Evolutionary conservation across 2,797 vertebrate species (phyloP), one percentile per base, ranked within the genome.

Genomic region (Melanitta fusca): DNA sequence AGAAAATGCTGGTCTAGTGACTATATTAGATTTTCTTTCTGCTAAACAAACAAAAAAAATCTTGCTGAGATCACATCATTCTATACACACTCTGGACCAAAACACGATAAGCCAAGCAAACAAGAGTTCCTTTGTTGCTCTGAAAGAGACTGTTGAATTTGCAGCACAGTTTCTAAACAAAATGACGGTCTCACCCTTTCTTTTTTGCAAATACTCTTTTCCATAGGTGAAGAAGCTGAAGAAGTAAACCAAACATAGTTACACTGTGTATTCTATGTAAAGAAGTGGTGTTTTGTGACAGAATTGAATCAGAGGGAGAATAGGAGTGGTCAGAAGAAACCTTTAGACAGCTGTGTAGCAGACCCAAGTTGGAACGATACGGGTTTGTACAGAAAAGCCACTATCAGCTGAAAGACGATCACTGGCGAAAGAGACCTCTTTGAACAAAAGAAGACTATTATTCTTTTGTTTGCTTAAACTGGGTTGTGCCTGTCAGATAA

Each of bases 121-220:
- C 98, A 99, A 98, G 98, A 97, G 94, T 89, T 64, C 88, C 96
- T 98, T 98, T 99, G 98, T 99, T 95, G 92, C 84, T 43, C 57
- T 89, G 88, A 97, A 94, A 95, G 80, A 96, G 96, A 92, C 91
- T 84, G 88, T 70, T 81, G 78, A 93, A 58, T 94, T 97, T 97
- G 92, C 93, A 92, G 69, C 84, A 65, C 66, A 49, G 94, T 91
- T 96, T 97, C 97, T 96, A 96, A 94, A 95, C 96, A 97, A 96
- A 97, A 96, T 96, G 95, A 97, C 81, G 85, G 87, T 86, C 73
- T 97, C 74, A 38, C 80, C 96, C 83, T 64, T 71, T 89, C 92
- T 97, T 97, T 96, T 93, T 97, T 91, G 93, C 88, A 95, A 94
- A 49, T 87, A 60, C 43, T 61, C 90, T 95, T 95, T 96, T 88